Evolutionary conservation across 2,113 vertebrate species (phyloP).

Genomic region (Silurus glanis): DNA sequence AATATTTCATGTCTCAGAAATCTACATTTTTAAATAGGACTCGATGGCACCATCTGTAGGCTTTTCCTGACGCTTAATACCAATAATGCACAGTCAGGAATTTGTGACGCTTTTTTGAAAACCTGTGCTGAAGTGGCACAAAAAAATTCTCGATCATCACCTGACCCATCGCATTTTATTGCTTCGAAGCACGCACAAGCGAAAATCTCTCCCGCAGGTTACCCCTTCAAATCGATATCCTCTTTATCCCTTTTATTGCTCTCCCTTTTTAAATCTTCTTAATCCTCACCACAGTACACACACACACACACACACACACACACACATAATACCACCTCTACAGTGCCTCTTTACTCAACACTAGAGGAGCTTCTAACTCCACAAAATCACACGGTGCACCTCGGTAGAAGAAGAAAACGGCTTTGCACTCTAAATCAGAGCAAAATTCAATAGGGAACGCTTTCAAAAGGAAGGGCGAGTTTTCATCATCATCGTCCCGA

Average conservation of each 20-base stretch:
- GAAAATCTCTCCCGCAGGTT: conserved; percentile 1
- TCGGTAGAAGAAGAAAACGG: conserved; percentile 34
- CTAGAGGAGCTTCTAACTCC: not conserved
- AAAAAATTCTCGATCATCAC: too few species aligned
- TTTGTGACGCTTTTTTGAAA: not conserved
- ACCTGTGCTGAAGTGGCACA: conserved; percentile 9
- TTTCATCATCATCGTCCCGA: not conserved
- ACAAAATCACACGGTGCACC: conserved; percentile 20
- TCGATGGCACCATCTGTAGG: conserved; percentile 32
- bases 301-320: not conserved
- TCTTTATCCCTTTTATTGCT: conserved; percentile 19
- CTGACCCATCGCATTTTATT: not conserved
- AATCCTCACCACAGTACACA: not conserved
- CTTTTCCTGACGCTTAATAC: not conserved
- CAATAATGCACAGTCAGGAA: not conserved
- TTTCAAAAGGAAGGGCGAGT: not conserved
- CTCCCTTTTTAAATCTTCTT: conserved; percentile 2
- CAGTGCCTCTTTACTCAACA: not conserved
- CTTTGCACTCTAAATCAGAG: conserved; percentile 37
- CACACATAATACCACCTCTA: not conserved
- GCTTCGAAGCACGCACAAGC: not conserved
- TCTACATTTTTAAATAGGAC: conserved; percentile 29
- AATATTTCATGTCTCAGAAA: conserved; percentile 23
- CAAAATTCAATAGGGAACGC: conserved; percentile 13
- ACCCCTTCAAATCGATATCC: conserved; percentile 31